A percentile compares a stretch with the other conserved stretches of the same genome.
These are phyloP conservation scores for Phoenicopterus ruber DNA, from an alignment of 2,113 vertebrate genomes.

Conservation along the genomic window DNA sequence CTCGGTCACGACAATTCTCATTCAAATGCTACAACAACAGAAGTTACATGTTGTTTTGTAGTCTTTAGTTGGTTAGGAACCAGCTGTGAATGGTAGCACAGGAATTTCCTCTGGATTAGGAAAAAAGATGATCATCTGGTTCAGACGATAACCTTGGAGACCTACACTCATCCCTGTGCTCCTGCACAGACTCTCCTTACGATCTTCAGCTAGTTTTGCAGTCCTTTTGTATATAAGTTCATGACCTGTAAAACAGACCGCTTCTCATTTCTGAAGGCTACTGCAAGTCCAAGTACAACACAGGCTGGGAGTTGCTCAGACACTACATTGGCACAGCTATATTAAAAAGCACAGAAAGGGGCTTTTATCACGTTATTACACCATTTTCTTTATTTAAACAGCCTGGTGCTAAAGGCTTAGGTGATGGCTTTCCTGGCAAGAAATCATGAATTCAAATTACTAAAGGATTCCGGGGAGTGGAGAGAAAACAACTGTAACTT, in stretches of 20 bases:
- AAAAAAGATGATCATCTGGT: neutral
- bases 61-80: neutral
- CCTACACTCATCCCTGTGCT: neutral
- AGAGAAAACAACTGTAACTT: neutral
- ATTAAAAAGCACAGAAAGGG: neutral
- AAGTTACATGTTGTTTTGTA: neutral
- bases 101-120: neutral
- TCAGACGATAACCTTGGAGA: neutral
- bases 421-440: neutral
- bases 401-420: neutral
- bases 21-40: neutral
- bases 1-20: neutral
- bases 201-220: neutral
- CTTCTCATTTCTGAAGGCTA: neutral
- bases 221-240: neutral
- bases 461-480: neutral
- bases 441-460: neutral
- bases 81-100: neutral
- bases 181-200: neutral
- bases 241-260: neutral
- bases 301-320: neutral
- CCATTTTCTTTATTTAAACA: neutral
- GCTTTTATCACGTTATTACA: neutral
- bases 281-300: neutral
- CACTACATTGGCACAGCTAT: neutral